Evolutionary conservation across 2,888 invertebrate genomes (phyloP), one percentile per base, ranked within the genome.

Genomic region (Romanomermis culicivorax): DNA sequence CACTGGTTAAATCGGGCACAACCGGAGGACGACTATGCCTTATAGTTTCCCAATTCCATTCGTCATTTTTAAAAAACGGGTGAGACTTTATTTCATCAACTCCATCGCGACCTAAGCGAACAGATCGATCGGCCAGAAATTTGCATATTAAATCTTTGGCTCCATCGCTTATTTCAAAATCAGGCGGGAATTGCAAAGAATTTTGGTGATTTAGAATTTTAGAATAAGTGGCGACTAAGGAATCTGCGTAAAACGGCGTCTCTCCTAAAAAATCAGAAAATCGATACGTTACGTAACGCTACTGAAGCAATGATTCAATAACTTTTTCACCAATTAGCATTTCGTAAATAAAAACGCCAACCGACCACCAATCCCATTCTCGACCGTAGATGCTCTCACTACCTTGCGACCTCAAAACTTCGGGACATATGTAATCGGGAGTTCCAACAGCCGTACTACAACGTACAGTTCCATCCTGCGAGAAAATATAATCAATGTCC

Each of bases 131-230:
- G 57, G 91, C 89, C 47, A 97, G 76, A 69, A 97, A 84, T 56
- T 85, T 85, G 66, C 85, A 81, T 67, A 97, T 97, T 52, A 99
- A 77, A 64, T 81, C 70, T 63, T 75, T 74, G 51, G 76, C 76
- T 58, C 72, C 68, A 61, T 80, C 79, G 55, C 89, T 88, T 62
- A 97, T 85, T 71, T 87, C 85, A 57, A 87, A 79, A 70, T 95
- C 95, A 58, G 74, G 72, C 29, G 95, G 95, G 73, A 97, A 97
- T 61, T 81, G 80, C 55, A 99, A 76, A 25, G 91, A 86, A 68
- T 87, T 91, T 70, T 87, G 83, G 71, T 95, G 91, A 72, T 95
- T 89, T 93, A 97, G 95, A 63, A 97, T 97, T 74, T 93, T 93
- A 59, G 89, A 87, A 71, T 97, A 97, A 1, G 95, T 97, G 55